These are phyloP conservation scores for Patella caerulea DNA, from an alignment of 2,888 invertebrate genomes.

Conservation along the genomic window DNA sequence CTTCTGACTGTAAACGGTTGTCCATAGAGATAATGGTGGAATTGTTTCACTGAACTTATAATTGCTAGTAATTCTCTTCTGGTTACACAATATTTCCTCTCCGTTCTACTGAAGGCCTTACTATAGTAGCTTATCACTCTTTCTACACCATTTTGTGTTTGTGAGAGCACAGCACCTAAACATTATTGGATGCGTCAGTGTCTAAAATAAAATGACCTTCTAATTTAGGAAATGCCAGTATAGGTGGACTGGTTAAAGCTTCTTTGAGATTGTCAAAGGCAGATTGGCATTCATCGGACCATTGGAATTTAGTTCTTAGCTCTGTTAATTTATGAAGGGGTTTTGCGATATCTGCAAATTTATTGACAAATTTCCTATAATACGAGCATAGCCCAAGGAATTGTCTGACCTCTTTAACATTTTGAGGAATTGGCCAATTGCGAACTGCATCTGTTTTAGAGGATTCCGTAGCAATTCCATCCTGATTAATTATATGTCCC, in stretches of 20 bases:
- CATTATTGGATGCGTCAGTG: conserved; percentile 3
- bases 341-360: neutral
- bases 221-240: neutral
- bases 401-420: conserved; percentile 2
- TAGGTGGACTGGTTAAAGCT: conserved; percentile 6
- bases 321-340: conserved; percentile 4
- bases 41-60: conserved; percentile 26
- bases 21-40: conserved; percentile 34
- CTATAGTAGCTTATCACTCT: no score
- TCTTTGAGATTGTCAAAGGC: neutral
- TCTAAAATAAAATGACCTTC: neutral
- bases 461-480: conserved; percentile 2
- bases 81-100: no score
- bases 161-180: neutral
- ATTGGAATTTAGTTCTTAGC: neutral
- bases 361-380: neutral
- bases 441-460: neutral
- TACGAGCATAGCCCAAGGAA: neutral
- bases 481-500: neutral
- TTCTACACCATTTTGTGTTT: neutral
- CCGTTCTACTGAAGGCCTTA: no score
- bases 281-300: neutral
- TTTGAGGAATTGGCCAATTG: neutral
- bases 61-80: conserved; percentile 21
- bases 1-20: conserved; percentile 32